Evolutionary conservation across 2,113 vertebrate species (phyloP).

Genomic region (Capreolus pygargus): DNA sequence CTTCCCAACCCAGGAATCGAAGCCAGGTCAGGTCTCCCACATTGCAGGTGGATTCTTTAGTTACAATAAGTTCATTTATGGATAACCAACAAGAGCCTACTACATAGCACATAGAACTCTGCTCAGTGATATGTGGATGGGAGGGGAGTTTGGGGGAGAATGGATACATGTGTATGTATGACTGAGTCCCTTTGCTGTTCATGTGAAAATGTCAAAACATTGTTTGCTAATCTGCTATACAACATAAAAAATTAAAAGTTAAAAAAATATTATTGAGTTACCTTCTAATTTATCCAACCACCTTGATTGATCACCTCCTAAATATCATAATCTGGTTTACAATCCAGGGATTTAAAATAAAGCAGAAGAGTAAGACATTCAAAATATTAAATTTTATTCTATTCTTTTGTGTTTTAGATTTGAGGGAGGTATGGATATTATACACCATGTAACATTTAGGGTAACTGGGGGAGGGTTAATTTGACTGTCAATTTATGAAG

Average conservation of each 20-base stretch:
- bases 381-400: not conserved
- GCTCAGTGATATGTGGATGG: not conserved
- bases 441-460: not conserved
- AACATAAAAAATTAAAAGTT: not conserved
- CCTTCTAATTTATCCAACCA: not conserved
- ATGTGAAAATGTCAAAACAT: not conserved
- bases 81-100: not conserved
- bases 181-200: not conserved
- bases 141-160: not conserved
- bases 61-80: not conserved
- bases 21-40: not conserved
- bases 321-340: not conserved
- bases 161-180: not conserved
- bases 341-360: not conserved
- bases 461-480: not conserved
- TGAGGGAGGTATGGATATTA: not conserved
- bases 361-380: not conserved
- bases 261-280: not conserved
- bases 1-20: not conserved
- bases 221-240: not conserved
- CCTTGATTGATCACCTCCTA: fast-evolving
- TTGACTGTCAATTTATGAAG: not conserved
- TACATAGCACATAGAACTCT: not conserved
- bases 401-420: not conserved
- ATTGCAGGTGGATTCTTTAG: not conserved